Evolutionary conservation across 2,888 invertebrate species (phyloP).

Genomic region (Gari tellinella): DNA sequence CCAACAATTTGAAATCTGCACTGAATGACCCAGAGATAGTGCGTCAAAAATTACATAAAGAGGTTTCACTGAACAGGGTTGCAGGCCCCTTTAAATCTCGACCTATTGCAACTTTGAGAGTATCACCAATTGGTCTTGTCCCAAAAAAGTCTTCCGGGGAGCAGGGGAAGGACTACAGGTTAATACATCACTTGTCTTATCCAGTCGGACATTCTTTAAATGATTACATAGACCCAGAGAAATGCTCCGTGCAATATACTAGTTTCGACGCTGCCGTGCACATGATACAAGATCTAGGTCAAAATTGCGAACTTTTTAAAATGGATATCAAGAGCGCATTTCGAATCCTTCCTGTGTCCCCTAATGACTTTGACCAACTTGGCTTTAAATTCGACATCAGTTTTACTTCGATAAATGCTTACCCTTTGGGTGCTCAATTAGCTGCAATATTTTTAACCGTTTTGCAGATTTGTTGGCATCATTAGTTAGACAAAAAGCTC

Average conservation of each 20-base stretch:
- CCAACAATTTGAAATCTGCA: slow-evolving; percentile 38
- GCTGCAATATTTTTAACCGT: slow-evolving; percentile 6
- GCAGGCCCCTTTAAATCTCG: slow-evolving; percentile 23
- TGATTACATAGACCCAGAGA: slow-evolving; percentile 30
- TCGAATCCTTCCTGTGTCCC: slow-evolving; percentile 26
- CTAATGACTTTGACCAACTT: background rate
- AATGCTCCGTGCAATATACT: slow-evolving; percentile 48
- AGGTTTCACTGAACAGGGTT: slow-evolving; percentile 20
- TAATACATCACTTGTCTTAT: slow-evolving; percentile 47
- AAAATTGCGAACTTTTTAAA: slow-evolving; percentile 29
- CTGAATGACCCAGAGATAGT: slow-evolving; percentile 4
- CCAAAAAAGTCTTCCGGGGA: slow-evolving; percentile 29
- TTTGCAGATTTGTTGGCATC: slow-evolving; percentile 5
- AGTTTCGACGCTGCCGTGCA: slow-evolving; percentile 44
- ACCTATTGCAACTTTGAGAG: background rate
- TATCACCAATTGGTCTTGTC: slow-evolving; percentile 13
- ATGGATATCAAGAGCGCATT: slow-evolving; percentile 41
- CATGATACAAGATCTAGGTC: slow-evolving; percentile 37
- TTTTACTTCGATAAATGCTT: slow-evolving; percentile 2
- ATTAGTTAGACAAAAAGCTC: too few relatives aligned
- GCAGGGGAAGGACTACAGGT: slow-evolving; percentile 14
- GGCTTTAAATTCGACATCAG: background rate
- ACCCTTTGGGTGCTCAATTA: background rate
- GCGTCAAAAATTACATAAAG: slow-evolving; percentile 24
- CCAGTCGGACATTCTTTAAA: slow-evolving; percentile 29